Conservation (phyloP, 2,113 vertebrate species). For the Atlantisia rogersi region DNA sequence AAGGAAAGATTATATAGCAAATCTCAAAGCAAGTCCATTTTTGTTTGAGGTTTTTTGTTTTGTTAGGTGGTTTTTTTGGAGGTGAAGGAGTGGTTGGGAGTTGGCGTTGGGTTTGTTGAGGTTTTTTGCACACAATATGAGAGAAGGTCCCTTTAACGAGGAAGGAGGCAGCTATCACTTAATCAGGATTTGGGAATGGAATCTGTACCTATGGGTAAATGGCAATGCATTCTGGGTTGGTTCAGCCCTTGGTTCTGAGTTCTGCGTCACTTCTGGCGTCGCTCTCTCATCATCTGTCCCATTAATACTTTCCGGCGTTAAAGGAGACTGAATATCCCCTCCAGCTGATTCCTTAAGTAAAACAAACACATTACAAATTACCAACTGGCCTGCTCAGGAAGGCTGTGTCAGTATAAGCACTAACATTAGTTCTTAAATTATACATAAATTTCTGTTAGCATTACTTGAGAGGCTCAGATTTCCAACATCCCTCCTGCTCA, state of each 20-base stretch:
- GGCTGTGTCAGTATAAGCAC: background rate
- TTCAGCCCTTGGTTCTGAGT: conserved; percentile 83
- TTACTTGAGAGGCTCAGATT: background rate
- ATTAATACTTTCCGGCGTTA: conserved; percentile 91
- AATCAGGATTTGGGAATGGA: conserved; percentile 75
- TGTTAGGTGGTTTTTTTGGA: too few relatives aligned
- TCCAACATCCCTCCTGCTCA: background rate
- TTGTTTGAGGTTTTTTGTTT: background rate
- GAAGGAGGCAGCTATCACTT: conserved; percentile 55
- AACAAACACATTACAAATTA: conserved; percentile 28
- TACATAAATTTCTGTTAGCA: background rate
- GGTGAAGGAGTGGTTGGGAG: too few relatives aligned
- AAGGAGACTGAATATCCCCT: conserved; percentile 89
- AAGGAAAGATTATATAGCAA: background rate
- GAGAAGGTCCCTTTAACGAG: conserved; percentile 47
- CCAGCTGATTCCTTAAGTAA: conserved; percentile 88
- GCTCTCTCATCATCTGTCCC: conserved; percentile 88
- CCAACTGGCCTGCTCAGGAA: background rate
- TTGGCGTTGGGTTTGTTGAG: background rate
- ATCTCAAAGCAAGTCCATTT: background rate
- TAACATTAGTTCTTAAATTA: background rate
- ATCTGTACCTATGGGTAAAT: conserved; percentile 91
- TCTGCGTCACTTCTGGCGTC: conserved; percentile 80
- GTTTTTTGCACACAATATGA: background rate
- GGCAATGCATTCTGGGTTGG: conserved; percentile 88